phyloP scores from a whole-genome alignment of 1,140 invertebrate species.

The Phymorhynchus buccinoides region DNA sequence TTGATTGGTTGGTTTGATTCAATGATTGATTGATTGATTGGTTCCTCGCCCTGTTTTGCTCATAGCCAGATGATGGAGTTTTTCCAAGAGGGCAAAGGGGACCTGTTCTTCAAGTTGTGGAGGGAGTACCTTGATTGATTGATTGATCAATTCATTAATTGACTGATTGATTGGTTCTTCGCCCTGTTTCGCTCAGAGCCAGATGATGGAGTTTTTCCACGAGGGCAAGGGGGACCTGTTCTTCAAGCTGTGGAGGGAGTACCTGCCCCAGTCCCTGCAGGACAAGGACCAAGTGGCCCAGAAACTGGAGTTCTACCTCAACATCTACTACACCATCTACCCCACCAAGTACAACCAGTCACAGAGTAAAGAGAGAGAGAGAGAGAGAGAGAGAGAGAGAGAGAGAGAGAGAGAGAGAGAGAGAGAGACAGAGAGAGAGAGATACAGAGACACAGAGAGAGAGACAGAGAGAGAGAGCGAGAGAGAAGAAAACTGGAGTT shows the following conservation, averaged over 20 bases:
- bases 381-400: neutral
- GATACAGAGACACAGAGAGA: neutral
- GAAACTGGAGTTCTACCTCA: conserved; percentile 75
- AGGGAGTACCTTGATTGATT: no score
- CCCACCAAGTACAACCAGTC: conserved; percentile 68
- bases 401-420: conserved; percentile 18
- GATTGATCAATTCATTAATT: no score
- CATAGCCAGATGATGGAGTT: no score
- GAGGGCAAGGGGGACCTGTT: conserved; percentile 70
- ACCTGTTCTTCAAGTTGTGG: no score
- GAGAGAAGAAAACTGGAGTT: no score
- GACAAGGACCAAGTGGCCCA: conserved; percentile 67
- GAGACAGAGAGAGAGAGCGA: neutral
- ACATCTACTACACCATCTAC: conserved; percentile 76
- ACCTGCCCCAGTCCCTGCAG: conserved; percentile 61
- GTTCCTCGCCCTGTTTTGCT: no score
- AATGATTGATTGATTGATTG: no score
- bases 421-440: neutral
- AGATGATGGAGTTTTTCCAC: conserved; percentile 70
- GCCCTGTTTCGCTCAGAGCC: no score
- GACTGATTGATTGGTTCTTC: no score
- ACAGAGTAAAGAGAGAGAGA: conserved; percentile 50
- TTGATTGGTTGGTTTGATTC: no score
- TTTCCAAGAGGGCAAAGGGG: no score
- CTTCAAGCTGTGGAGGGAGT: conserved; percentile 70